These are phyloP conservation scores for Tachina fera DNA, from an alignment of 2,888 invertebrate species.

Conservation along the genomic window DNA sequence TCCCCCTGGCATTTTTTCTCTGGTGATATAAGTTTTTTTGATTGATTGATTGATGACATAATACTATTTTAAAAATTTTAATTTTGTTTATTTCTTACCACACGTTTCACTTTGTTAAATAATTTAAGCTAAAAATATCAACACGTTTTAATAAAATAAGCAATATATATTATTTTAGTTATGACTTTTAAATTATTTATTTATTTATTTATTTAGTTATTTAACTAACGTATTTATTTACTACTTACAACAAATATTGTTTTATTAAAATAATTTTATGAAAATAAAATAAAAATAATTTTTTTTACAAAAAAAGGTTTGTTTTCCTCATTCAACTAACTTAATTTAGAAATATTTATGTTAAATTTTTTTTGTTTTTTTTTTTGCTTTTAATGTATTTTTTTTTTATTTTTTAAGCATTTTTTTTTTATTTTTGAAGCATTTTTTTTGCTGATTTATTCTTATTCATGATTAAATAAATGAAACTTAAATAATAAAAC, in stretches of 20 bases:
- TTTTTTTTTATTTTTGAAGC: constrained; percentile 78
- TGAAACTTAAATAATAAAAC: constrained; percentile 40
- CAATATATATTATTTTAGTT: constrained; percentile 13
- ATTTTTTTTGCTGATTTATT: constrained; percentile 76
- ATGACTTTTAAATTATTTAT: constrained; percentile 46
- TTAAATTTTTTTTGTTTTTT: constrained; percentile 55
- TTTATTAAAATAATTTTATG: constrained; percentile 25
- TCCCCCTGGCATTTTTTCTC: too few relatives aligned
- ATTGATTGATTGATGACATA: too few relatives aligned
- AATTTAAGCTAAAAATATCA: neutral
- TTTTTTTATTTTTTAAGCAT: constrained; percentile 30
- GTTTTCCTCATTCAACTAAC: neutral
- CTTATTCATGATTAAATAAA: constrained; percentile 69
- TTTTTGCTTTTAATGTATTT: constrained; percentile 62
- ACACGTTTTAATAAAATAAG: neutral
- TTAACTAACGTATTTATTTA: constrained; percentile 68
- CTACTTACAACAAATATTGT: constrained; percentile 54
- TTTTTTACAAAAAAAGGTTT: constrained; percentile 38
- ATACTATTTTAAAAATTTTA: too few relatives aligned
- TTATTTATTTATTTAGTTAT: constrained; percentile 67
- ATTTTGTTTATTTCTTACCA: neutral
- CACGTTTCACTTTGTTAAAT: neutral
- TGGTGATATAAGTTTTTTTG: too few relatives aligned
- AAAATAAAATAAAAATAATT: constrained; percentile 59
- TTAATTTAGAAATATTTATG: constrained; percentile 5